phyloP scores from a whole-genome alignment of 2,797 vertebrate genomes.

The Coregonus ussuriensis region DNA sequence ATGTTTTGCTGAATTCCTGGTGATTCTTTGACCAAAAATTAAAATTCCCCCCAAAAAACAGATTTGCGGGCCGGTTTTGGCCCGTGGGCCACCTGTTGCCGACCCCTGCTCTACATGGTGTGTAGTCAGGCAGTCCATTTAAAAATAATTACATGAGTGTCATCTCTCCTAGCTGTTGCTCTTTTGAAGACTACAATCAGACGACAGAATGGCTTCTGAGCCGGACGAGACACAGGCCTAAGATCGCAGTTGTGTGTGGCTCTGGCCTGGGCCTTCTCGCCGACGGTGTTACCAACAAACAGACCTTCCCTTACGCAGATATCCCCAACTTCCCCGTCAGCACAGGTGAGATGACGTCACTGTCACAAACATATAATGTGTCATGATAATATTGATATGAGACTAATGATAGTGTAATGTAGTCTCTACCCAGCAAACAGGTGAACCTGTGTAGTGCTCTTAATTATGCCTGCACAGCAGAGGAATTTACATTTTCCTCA shows the following conservation, averaged over 20 bases:
- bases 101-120: too few relatives aligned
- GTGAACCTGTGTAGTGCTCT: slow-evolving; percentile 1
- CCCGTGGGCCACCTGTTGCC: too few relatives aligned
- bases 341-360: slow-evolving; percentile 59
- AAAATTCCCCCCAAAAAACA: too few relatives aligned
- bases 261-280: slow-evolving; percentile 70
- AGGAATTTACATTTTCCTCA: neutral
- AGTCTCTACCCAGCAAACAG: neutral
- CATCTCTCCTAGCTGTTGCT: slow-evolving; percentile 63
- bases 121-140: too few relatives aligned
- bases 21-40: too few relatives aligned
- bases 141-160: neutral
- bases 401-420: neutral
- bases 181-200: slow-evolving; percentile 71
- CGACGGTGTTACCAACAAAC: slow-evolving; percentile 57
- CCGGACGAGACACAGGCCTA: slow-evolving; percentile 67
- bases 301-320: slow-evolving; percentile 69
- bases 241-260: slow-evolving; percentile 71
- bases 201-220: slow-evolving; percentile 73
- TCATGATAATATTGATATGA: neutral
- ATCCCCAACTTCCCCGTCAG: slow-evolving; percentile 75
- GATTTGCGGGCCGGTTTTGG: too few relatives aligned
- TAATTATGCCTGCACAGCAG: neutral
- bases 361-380: neutral
- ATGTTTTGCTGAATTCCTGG: too few relatives aligned